These are phyloP conservation scores for Blastobasis lacticolella DNA, from an alignment of 2,888 invertebrate species.

Conservation along the genomic window DNA sequence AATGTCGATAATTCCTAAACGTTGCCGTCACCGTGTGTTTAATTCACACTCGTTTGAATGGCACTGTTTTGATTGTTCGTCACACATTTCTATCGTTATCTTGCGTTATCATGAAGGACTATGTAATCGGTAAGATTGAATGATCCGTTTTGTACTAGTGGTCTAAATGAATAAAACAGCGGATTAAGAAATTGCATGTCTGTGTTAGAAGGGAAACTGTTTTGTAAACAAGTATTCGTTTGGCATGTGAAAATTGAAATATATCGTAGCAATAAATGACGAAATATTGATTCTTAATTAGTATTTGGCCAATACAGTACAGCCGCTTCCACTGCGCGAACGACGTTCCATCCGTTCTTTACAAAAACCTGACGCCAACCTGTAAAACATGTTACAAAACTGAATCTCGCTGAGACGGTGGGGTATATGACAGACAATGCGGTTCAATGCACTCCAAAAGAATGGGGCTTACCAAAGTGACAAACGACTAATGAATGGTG, in stretches of 20 bases:
- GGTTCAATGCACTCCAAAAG: slow-evolving; percentile 60
- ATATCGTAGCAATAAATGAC: too few species aligned
- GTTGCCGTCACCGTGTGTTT: too few species aligned
- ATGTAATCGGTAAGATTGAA: slow-evolving; percentile 37
- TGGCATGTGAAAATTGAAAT: too few species aligned
- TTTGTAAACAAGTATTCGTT: slow-evolving; percentile 17
- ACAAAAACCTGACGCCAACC: slow-evolving; percentile 42
- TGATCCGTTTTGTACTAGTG: slow-evolving; percentile 29
- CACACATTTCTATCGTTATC: slow-evolving; percentile 37
- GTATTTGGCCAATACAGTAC: too few species aligned
- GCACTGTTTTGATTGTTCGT: slow-evolving; percentile 27
- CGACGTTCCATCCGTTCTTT: slow-evolving; percentile 8
- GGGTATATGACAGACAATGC: slow-evolving; percentile 31
- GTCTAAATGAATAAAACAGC: slow-evolving; percentile 30
- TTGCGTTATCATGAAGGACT: slow-evolving; percentile 39
- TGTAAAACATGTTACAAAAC: slow-evolving; percentile 56
- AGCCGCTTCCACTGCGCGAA: too few species aligned
- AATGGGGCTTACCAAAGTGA: slow-evolving; percentile 55
- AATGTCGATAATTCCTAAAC: too few species aligned
- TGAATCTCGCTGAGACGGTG: too few species aligned
- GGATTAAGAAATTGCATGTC: not conserved
- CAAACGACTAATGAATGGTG: slow-evolving; percentile 68
- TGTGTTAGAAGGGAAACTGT: not conserved
- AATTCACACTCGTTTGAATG: slow-evolving; percentile 30
- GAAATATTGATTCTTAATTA: too few species aligned